Percentiles rank a stretch among this genome's conserved stretches.
Evolutionary conservation across 2,797 vertebrate species (phyloP).

Genomic region (Sebastes cheni): DNA sequence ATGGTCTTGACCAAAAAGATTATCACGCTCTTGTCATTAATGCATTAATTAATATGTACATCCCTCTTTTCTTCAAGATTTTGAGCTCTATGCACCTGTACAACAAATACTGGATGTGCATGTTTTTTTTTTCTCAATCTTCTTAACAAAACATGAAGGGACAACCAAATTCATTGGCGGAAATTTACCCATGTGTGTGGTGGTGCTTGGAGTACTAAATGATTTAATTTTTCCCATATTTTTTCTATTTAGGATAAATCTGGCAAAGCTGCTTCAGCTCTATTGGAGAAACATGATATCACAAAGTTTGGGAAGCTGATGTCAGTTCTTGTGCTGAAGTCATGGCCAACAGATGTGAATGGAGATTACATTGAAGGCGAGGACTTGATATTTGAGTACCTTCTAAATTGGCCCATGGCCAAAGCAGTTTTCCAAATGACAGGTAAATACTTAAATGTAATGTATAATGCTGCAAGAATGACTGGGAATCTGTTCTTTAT

Average conservation of each 20-base stretch:
- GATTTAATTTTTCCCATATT: fast-evolving
- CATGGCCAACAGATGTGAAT: constrained; percentile 34
- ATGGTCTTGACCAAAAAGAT: neutral
- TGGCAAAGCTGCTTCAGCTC: neutral
- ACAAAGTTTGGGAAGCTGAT: constrained; percentile 45
- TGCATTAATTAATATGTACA: neutral
- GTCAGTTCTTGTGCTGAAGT: constrained; percentile 41
- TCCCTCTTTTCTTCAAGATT: neutral
- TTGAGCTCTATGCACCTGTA: neutral
- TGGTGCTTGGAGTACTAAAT: neutral
- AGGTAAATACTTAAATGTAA: constrained; percentile 23
- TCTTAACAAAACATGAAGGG: neutral
- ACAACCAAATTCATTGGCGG: neutral
- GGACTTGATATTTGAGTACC: constrained; percentile 31
- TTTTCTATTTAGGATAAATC: constrained; percentile 29
- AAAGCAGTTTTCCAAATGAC: constrained; percentile 25
- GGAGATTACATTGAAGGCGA: neutral
- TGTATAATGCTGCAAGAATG: neutral
- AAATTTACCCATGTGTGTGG: neutral
- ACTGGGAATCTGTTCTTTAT: neutral
- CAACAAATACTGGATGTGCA: neutral
- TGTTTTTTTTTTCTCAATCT: neutral
- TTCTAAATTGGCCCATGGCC: constrained; percentile 38
- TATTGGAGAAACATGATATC: neutral
- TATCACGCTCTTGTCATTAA: neutral